Base-by-base conservation (phyloP, 2,888 invertebrate species). In the Parnassius mnemosyne region DNA sequence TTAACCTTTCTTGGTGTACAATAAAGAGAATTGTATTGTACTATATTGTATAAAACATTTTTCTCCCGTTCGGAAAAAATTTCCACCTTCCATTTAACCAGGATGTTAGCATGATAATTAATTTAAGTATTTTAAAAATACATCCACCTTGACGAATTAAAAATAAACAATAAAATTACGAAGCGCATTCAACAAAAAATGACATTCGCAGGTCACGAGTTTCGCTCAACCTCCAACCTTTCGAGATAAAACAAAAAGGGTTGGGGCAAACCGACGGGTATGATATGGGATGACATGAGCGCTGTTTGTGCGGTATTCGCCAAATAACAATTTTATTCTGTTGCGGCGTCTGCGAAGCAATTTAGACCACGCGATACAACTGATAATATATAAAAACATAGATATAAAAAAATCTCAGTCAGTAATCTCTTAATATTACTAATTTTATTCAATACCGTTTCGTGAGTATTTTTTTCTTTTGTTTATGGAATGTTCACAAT, bases 221-320 rank as follows among this genome's bases (percentile, higher is more conserved):
- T 66, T 64, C 64, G 66, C 60, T 60, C 69, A 60, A 71, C 72
- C 71, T 70, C 59, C 70, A 71, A 73, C 71, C 71, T 71, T 64
- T 62, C 42, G 54, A 55, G 53, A 54, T 60, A 65, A 67, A 69
- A 69, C 67, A 66, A 71, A 72, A 72, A 72, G 70, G 63, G 54
- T 66, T 54, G 61, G 58, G 53, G 61, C 65, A 63, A 61, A 61
- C 57, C 66, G 71, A 68, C 73, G 70, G 66, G 67, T 67, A 72
- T 81, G 81, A 81, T 74, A 73, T 77, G 79, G 81, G 81, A 78
- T 78, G 81, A 80, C 81, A 80, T 52, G 70, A 57, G 50, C 57
- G 61, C 60, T 63, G 66, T 67, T 66, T 65, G 70, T 62, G 66
- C 61, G 60, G 66, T 67, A 65, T 67, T 69, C 66, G 68, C 68